Evolutionary conservation across 53 echinoderm and acorn worm genomes (phyloP), one percentile per base, ranked within the genome.

Genomic region (Glandiceps talaboti): DNA sequence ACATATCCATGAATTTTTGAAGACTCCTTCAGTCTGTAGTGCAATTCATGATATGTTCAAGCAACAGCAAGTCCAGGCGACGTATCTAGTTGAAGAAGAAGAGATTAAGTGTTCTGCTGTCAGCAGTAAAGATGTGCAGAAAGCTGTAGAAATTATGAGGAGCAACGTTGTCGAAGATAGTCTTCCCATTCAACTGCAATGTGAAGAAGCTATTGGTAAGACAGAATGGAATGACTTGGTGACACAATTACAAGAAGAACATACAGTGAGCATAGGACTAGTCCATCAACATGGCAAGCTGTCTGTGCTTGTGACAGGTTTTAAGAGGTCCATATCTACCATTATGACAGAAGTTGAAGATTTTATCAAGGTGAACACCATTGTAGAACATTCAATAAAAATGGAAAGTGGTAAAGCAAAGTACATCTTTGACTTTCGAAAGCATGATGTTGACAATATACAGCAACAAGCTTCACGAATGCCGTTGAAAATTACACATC

Each of bases 11-110:
- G 64, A 45, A 45, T 45, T 45, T 45, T 20, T 45, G 6, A 45
- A 45, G 20, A 20, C 6, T 20, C 64, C 6, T 0, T 26, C 0
- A 73, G 74, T 80, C n/a, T n/a, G 1, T 1, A 83, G 83, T 28
- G 83, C 83, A 79, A 80, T 87, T 32, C 83, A 87, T 79, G 84
- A 87, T 30, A 73, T 80, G 1, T 32, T 87, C 1, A 76, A 74
- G 32, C 80, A 83, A 32, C 30, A 33, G 30, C 26, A 74, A 0
- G 80, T 84, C 20, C n/a, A 28, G 27, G 87, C 84, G 32, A 77
- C 84, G 14, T 87, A 83, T 76, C 73, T 64, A 14, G 76, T 33
- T 26, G 30, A 75, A 28, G 80, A 83, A 80, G 76, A 80, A 26
- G 76, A 81, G 76, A 45, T 84, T 32, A 74, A 27, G 25, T 73